These are phyloP conservation scores for Kuschelorhynchus macadamiae DNA, from an alignment of 2,888 invertebrate species.

Conservation along the genomic window DNA sequence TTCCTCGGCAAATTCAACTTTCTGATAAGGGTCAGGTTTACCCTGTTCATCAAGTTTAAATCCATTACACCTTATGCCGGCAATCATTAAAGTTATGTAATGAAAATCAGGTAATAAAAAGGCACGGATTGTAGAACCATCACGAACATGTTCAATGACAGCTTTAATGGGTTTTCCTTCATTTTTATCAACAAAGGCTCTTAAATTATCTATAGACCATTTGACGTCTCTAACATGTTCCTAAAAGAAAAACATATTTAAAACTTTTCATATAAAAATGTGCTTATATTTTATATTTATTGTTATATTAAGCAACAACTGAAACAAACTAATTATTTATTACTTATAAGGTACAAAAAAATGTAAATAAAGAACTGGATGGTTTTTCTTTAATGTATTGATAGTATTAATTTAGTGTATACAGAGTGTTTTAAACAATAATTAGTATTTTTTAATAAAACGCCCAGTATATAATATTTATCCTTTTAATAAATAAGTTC, in stretches of 20 bases:
- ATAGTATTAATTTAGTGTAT: too few species aligned
- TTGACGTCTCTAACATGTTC: conserved; percentile 88
- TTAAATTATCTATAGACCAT: conserved; percentile 87
- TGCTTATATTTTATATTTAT: not conserved
- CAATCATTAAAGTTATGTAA: conserved; percentile 94
- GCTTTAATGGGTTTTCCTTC: conserved; percentile 91
- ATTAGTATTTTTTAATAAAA: too few species aligned
- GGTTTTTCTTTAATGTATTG: too few species aligned
- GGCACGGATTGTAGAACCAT: conserved; percentile 95
- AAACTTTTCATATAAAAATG: not conserved
- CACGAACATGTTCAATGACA: conserved; percentile 96
- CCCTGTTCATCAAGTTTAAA: conserved; percentile 84
- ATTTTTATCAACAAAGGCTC: conserved; percentile 86
- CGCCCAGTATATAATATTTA: too few species aligned
- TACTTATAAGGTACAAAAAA: too few species aligned
- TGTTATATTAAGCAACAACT: too few species aligned
- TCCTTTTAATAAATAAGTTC: too few species aligned
- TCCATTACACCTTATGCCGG: conserved; percentile 91
- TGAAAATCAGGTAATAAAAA: conserved; percentile 92
- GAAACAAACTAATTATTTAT: too few species aligned
- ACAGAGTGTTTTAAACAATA: too few species aligned
- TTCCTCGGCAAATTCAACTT: conserved; percentile 86
- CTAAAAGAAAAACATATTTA: conserved; percentile 46
- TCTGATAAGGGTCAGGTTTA: conserved; percentile 77
- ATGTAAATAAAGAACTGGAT: too few species aligned